Evolutionary conservation across 2,888 invertebrate genomes (phyloP).

Genomic region (Masnerella sp.): DNA sequence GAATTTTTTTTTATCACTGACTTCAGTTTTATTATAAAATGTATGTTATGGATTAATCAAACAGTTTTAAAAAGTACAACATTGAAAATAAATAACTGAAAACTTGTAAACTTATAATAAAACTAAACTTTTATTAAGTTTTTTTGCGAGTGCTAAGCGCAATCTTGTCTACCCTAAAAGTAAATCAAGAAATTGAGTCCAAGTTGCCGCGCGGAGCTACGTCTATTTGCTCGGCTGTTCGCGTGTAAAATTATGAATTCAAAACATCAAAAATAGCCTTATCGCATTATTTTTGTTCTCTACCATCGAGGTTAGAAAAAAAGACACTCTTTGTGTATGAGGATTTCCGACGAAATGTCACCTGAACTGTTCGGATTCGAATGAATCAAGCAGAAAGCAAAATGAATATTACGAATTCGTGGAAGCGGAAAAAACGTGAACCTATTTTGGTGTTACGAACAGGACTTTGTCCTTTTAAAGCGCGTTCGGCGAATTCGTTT

Average conservation of each 20-base stretch:
- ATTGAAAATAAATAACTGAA: too few species aligned
- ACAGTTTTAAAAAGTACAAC: too few species aligned
- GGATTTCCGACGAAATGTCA: conserved; percentile 4
- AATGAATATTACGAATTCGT: too few species aligned
- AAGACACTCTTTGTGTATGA: background rate
- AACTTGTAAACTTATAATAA: too few species aligned
- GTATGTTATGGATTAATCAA: too few species aligned
- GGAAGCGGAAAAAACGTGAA: too few species aligned
- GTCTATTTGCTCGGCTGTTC: conserved; percentile 32
- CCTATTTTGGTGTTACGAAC: background rate
- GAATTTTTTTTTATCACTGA: too few species aligned
- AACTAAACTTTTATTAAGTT: too few species aligned
- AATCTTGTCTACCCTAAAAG: conserved; percentile 7
- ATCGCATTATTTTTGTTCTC: conserved; percentile 12
- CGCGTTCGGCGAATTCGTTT: conserved; percentile 20
- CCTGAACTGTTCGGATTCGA: conserved; percentile 16
- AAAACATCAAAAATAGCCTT: conserved; percentile 25
- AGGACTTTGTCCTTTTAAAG: conserved; percentile 29
- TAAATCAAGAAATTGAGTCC: background rate
- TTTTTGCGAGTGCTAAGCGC: too few species aligned
- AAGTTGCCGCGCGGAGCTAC: conserved; percentile 27
- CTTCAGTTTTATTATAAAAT: too few species aligned
- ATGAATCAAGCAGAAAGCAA: too few species aligned
- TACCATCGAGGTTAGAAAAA: background rate
- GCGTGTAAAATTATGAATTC: conserved; percentile 32